Base-by-base conservation (phyloP, 2,888 invertebrate genomes). In the Cistogaster globosa region DNA sequence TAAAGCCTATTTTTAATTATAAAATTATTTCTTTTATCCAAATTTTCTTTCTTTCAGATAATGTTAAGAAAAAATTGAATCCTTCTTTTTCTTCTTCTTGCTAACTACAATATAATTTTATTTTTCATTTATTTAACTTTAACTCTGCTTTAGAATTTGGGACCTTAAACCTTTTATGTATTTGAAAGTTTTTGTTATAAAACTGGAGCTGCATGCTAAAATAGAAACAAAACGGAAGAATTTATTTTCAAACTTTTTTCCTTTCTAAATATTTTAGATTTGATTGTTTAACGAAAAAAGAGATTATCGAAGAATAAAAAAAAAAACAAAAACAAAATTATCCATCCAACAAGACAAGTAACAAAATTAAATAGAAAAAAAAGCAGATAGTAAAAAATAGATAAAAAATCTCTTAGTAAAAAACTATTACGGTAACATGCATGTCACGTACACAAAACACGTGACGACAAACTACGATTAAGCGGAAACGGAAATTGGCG, bases 401-500 rank as follows among this genome's bases (percentile, higher is more conserved):
- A 68, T 36, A 77, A 68, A 78, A 32, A 74, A 74, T 65, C 16
- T 67, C 22, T 60, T 80, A 45, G 60, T 42, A 53, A 80, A 32
- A 80, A 80, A 74, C 72, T 74, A 80, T 67, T 67, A 71, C 36
- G 51, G 42, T 22, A 71, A 63, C 74, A 75, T 81, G 74, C 84
- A 58, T 58, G 78, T 78, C 85, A 85, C 85, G 85, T 82, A 74
- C 11, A 69, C 12, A 65, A 75, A 82, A 85, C 82, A 85, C 67
- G 82, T 85, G 85, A 85, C 82, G 78, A 85, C 85, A 85, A 82
- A 82, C 74, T 79, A 55, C 78, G 82, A 78, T 82, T 82, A 85
- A 85, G 60, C 82, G 82, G 85, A 85, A 82, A 79, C 78, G 82
- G 79, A 85, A 78, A 85, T 82, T 85, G 85, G 85, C 85, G 85